These are phyloP conservation scores for Halisarca cf. caerulea DNA, from an alignment of 37 sponge, comb jelly and placozoan species.

Conservation along the genomic window DNA sequence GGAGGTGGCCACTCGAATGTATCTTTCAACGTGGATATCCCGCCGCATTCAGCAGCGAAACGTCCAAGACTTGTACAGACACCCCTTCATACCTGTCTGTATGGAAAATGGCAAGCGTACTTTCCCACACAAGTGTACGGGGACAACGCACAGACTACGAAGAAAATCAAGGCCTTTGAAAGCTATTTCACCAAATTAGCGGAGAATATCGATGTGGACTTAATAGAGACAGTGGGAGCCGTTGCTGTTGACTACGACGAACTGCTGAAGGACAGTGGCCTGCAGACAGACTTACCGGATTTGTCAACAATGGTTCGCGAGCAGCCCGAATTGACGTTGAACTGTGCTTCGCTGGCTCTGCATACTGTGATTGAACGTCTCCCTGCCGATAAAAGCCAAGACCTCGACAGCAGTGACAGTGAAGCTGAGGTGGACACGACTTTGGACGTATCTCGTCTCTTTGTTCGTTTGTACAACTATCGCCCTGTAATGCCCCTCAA, in stretches of 20 bases:
- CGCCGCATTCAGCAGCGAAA: not conserved
- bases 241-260: not conserved
- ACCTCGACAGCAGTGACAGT: not conserved
- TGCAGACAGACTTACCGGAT: constrained; percentile 10
- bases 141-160: constrained; percentile 6
- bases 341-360: constrained; percentile 53
- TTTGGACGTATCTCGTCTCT: constrained; percentile 8
- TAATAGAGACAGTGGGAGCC: not conserved
- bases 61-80: constrained; percentile 41
- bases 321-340: constrained; percentile 54
- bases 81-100: constrained; percentile 41
- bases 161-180: constrained; percentile 43
- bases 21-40: not conserved
- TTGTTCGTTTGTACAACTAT: constrained; percentile 59
- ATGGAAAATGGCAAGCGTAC: constrained; percentile 62
- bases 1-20: not conserved
- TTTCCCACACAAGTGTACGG: constrained; percentile 49
- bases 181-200: constrained; percentile 39
- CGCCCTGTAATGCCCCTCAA: constrained; percentile 71
- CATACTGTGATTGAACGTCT: constrained; percentile 40
- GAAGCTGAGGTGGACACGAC: not conserved
- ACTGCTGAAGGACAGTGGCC: not conserved
- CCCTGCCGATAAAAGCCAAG: not conserved
- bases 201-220: constrained; percentile 17
- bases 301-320: constrained; percentile 36